Base-by-base conservation (phyloP, 2,113 vertebrate species). In the Shinisaurus crocodilurus region DNA sequence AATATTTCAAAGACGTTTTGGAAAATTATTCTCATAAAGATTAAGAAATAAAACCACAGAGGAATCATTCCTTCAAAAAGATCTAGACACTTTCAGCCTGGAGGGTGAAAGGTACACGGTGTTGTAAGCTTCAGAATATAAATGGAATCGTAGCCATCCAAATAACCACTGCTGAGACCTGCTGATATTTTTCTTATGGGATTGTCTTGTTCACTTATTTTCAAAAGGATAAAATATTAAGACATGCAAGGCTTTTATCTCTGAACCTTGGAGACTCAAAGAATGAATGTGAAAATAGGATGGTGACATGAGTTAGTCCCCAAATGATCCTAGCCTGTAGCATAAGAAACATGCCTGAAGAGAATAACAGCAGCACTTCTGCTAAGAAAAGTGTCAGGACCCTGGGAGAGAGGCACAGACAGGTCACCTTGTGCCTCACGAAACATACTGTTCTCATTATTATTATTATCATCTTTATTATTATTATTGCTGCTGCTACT, bases 1-100 rank as follows among this genome's bases (percentile, higher is more conserved):
- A 95, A 94, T 94, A 95, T 96, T 96, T 96, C 94, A 91, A 94
- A 94, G 86, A 89, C 74, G 80, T 95, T 92, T 77, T 90, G 54
- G 86, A 93, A 96, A 92, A 88, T 93, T 92, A 91, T 90, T 90
- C 60, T 27, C 0, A 90, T 91, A 95, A 90, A 94, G 94, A 94
- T 90, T 48, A 84, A 83, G 81, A n/a, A 75, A 82, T 75, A 75
- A 67, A 50, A 34, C 69, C n/a, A 57, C 27, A 43, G 82, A 77
- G 74, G 57, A 85, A 29, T 34, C 15, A 85, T 9, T 83, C 25
- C 50, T 32, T 50, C 57, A 50, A 25, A 67, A 85, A 70, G 12
- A 70, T 63, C 40, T 74, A 54, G 54, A 87, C 76, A 15, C 91
- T 89, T 88, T 54, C 76, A 70, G 3, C 37, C 37, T 5, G 86